Evolutionary conservation across 2,797 vertebrate species (phyloP).

Genomic region (Pagetopsis macropterus): DNA sequence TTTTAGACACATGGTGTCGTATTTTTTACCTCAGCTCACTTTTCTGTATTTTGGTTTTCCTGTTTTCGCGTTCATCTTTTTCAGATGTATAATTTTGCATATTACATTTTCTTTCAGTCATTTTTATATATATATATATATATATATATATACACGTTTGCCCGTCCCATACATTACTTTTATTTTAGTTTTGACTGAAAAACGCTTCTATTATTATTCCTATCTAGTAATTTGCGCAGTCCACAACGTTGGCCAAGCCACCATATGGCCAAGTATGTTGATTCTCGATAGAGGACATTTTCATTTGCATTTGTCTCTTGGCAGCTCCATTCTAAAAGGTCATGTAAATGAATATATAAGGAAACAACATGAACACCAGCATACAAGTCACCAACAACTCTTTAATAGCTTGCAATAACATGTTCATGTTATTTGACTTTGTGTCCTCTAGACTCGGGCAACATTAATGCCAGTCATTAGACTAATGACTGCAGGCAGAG

Average conservation of each 20-base stretch:
- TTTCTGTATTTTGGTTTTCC: constrained; percentile 2
- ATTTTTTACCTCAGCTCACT: constrained; percentile 22
- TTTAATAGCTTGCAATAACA: neutral
- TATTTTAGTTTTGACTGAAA: constrained; percentile 2
- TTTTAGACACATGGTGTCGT: constrained; percentile 26
- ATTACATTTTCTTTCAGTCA: neutral
- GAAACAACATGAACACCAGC: neutral
- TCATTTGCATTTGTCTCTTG: neutral
- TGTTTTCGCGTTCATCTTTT: neutral
- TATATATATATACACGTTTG: neutral
- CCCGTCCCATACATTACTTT: neutral
- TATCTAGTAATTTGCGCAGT: neutral
- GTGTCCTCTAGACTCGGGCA: constrained; percentile 17
- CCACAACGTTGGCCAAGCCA: neutral
- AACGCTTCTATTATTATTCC: neutral
- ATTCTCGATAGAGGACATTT: neutral
- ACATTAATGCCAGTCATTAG: neutral
- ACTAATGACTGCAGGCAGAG: constrained; percentile 20
- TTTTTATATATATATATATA: neutral
- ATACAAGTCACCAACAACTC: neutral
- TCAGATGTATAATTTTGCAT: neutral
- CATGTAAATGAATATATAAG: neutral
- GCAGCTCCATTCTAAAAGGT: neutral
- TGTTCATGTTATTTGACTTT: neutral
- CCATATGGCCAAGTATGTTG: neutral